Conservation (phyloP, 2,797 vertebrate species). For the Sebastes taczanowskii region DNA sequence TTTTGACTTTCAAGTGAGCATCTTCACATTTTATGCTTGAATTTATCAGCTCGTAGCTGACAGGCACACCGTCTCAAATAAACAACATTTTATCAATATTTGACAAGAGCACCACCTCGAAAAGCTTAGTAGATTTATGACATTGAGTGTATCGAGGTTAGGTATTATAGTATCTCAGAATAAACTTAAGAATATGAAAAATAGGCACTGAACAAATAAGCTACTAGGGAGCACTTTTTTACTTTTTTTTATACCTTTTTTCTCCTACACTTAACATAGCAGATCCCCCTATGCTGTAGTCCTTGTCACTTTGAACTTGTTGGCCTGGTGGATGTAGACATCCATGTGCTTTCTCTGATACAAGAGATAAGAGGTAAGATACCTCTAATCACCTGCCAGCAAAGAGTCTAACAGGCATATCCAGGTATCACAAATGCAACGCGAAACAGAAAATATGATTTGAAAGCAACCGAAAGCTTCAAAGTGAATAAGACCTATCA, state of each 20-base stretch:
- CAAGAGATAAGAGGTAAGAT: not conserved
- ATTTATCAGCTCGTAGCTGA: slow-evolving; percentile 41
- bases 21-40: slow-evolving; percentile 26
- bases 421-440: not conserved
- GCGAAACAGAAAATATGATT: not conserved
- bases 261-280: not conserved
- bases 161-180: not conserved
- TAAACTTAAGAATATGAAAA: not conserved
- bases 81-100: slow-evolving; percentile 42
- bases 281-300: not conserved
- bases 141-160: not conserved
- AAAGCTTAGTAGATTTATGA: not conserved
- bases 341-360: not conserved
- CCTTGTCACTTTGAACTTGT: not conserved
- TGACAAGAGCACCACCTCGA: slow-evolving; percentile 4
- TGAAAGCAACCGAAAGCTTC: not conserved
- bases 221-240: not conserved
- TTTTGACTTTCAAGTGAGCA: slow-evolving; percentile 34
- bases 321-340: not conserved
- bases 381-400: not conserved
- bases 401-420: not conserved
- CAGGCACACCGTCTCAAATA: slow-evolving; percentile 7
- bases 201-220: not conserved
- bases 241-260: not conserved
- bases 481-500: not conserved